These are phyloP conservation scores for Harmothoe impar DNA, from an alignment of 2,888 invertebrate species.

Conservation along the genomic window DNA sequence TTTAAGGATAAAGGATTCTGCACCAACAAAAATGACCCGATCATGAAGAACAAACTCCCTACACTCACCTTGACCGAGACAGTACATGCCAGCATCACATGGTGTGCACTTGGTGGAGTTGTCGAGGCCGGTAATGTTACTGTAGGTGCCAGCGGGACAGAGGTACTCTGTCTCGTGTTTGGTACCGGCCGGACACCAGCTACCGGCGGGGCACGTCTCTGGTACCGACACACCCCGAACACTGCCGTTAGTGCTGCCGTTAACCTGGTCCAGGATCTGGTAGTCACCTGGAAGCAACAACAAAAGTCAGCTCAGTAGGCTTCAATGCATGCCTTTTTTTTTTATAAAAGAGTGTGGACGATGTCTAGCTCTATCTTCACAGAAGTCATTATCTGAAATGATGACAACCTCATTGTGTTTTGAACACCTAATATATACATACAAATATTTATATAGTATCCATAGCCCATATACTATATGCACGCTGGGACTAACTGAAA, in stretches of 20 bases:
- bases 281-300: constrained; percentile 76
- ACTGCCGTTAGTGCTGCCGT: constrained; percentile 65
- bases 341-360: no score
- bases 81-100: constrained; percentile 80
- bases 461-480: no score
- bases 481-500: no score
- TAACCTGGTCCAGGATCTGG: constrained; percentile 73
- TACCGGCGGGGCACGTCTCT: constrained; percentile 78
- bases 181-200: constrained; percentile 79
- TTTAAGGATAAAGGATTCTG: no score
- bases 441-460: no score
- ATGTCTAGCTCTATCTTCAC: no score
- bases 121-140: constrained; percentile 78
- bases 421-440: no score
- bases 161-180: constrained; percentile 76
- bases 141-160: constrained; percentile 80
- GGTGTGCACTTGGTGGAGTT: constrained; percentile 78
- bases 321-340: background rate
- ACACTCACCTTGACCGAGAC: constrained; percentile 77
- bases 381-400: no score
- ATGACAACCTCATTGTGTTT: no score
- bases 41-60: no score
- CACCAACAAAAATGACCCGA: no score
- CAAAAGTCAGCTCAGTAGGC: background rate
- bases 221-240: constrained; percentile 78